Conservation (phyloP, 1,140 invertebrate species). For the Vanessa tameamea region DNA sequence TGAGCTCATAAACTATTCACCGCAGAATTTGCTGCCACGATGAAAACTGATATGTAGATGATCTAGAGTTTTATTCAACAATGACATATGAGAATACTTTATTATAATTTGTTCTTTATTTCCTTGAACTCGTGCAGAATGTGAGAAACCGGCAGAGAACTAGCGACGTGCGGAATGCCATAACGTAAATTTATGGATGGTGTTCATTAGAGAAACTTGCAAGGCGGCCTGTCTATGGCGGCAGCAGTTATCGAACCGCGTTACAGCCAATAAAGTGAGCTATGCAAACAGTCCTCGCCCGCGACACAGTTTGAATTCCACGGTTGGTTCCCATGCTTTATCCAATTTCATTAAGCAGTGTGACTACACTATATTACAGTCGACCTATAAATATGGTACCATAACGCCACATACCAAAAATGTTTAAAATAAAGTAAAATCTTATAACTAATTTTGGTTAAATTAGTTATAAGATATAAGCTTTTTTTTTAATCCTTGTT, state of each 20-base stretch:
- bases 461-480: not conserved
- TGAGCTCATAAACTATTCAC: slow-evolving; percentile 74
- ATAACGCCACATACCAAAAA: slow-evolving; percentile 14
- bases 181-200: slow-evolving; percentile 55
- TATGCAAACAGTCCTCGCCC: slow-evolving; percentile 69
- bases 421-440: not conserved
- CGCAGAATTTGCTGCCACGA: slow-evolving; percentile 55
- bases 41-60: slow-evolving; percentile 44
- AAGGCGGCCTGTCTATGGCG: slow-evolving; percentile 39
- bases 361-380: slow-evolving; percentile 57
- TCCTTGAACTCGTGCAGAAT: not conserved
- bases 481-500: not conserved
- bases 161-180: slow-evolving; percentile 57
- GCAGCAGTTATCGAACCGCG: slow-evolving; percentile 60
- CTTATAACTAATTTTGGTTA: not conserved
- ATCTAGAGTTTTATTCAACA: slow-evolving; percentile 27
- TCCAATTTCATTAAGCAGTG: slow-evolving; percentile 74
- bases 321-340: slow-evolving; percentile 73
- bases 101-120: not conserved
- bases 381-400: slow-evolving; percentile 64
- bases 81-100: slow-evolving; percentile 18
- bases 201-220: slow-evolving; percentile 64
- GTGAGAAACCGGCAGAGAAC: slow-evolving; percentile 32
- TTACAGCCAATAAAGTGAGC: slow-evolving; percentile 76
- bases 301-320: slow-evolving; percentile 67